These are phyloP conservation scores for Gallinago nigripennis DNA, from an alignment of 2,797 vertebrate genomes.

Conservation along the genomic window DNA sequence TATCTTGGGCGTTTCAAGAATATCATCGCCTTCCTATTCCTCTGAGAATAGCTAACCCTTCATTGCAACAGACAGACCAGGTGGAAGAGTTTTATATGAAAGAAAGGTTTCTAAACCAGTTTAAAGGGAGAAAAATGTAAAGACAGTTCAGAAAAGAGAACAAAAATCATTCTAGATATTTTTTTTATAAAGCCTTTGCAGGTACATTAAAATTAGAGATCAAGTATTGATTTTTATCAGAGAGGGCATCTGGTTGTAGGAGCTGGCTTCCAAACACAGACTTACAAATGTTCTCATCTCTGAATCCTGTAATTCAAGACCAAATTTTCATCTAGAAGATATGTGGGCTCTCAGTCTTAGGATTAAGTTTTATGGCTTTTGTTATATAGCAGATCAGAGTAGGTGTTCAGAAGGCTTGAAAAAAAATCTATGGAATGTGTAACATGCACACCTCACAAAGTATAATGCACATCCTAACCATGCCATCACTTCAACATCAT, in stretches of 20 bases:
- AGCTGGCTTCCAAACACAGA: background rate
- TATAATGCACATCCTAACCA: background rate
- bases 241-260: background rate
- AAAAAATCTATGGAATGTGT: background rate
- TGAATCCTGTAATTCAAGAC: background rate
- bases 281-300: background rate
- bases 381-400: background rate
- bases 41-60: background rate
- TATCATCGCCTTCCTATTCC: background rate
- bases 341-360: background rate
- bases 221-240: background rate
- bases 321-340: background rate
- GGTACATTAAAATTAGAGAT: background rate
- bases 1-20: background rate
- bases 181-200: background rate
- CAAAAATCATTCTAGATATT: background rate
- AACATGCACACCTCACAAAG: background rate
- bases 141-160: background rate
- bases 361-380: background rate
- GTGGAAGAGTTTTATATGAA: background rate
- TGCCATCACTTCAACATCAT: background rate
- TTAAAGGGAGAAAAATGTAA: background rate
- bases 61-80: background rate
- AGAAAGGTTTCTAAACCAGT: background rate
- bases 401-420: background rate